Evolutionary conservation across 1,140 invertebrate genomes (phyloP).

Genomic region (Chironomus striatipennis): DNA sequence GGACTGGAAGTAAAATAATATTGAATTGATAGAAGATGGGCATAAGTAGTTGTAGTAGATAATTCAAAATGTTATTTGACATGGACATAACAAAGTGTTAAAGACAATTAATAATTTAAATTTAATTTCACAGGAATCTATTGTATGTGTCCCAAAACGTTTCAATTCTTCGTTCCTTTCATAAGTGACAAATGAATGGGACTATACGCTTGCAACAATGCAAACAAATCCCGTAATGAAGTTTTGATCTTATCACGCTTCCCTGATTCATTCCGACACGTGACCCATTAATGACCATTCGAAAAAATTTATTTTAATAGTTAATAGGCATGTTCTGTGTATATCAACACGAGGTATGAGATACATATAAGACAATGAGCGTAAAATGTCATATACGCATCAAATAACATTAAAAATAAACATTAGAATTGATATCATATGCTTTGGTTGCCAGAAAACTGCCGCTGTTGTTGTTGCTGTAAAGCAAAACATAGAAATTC

Average conservation of each 20-base stretch:
- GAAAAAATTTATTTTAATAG: conserved; percentile 11
- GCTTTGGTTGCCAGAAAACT: neutral
- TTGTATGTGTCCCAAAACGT: neutral
- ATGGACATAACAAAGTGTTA: conserved; percentile 19
- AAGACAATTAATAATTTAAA: conserved; percentile 24
- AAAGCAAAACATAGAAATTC: too few relatives aligned
- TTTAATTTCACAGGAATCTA: conserved; percentile 20
- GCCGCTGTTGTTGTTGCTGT: neutral
- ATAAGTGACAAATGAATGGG: too few relatives aligned
- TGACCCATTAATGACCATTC: conserved; percentile 6
- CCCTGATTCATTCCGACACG: conserved; percentile 12
- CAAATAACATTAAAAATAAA: conserved; percentile 1
- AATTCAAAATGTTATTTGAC: conserved; percentile 13
- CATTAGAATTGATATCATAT: neutral
- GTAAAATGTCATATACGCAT: neutral
- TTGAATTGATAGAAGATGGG: too few relatives aligned
- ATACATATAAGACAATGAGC: conserved; percentile 18
- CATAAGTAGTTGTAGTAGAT: neutral
- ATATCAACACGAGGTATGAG: too few relatives aligned
- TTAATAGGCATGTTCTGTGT: conserved; percentile 4
- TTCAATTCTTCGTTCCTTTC: neutral
- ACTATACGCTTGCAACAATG: too few relatives aligned
- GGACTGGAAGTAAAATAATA: too few relatives aligned
- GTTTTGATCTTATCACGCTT: conserved; percentile 20
- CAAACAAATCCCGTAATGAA: neutral